Base-by-base conservation (phyloP, 2,888 invertebrate species). In the Stenchaetothrips biformis region DNA sequence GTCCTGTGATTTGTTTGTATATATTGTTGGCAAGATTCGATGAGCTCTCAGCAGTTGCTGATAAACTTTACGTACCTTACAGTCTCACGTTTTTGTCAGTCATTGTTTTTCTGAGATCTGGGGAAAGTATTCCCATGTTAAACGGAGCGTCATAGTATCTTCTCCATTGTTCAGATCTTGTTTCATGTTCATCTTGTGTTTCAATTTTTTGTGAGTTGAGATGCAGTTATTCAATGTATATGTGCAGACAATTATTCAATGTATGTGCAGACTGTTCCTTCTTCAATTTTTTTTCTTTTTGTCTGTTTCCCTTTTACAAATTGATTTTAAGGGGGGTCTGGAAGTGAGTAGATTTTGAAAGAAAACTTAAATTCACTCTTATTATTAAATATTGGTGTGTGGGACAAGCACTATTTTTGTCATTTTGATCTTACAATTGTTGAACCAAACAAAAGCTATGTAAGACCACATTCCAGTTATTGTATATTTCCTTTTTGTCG, bases 391-490 rank as follows among this genome's bases (percentile, higher is more conserved):
- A 82, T 83, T 81, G 83, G 83, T 83, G 83, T 83, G 83, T 83
- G 83, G 83, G 83, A 82, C 81, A 81, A 82, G 82, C 82, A 83
- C 82, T 82, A 74, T 74, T 74, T 74, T 74, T 74, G 67, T 80
- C 79, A 79, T 80, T 78, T 59, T 80, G 67, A 74, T 74, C 67
- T 74, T 74, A 74, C 67, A 74, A 74, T 74, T 74, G 67, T 47
- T 80, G 67, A 79, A 80, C 78, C 25, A 81, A 80, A 81, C 80
- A 80, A 48, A 83, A 84, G 85, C 84, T 85, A 86, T 86, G 85
- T 86, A 86, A 82, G 86, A 85, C 85, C 83, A 83, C 83, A 83
- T 83, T 83, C 83, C 83, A 83, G 80, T 81, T 82, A 79, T 62
- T 79, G 79, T 79, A 48, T 81, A 77, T 62, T 48, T 80, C 53